Conservation (phyloP, 2,797 vertebrate genomes). For the Lates japonicus region DNA sequence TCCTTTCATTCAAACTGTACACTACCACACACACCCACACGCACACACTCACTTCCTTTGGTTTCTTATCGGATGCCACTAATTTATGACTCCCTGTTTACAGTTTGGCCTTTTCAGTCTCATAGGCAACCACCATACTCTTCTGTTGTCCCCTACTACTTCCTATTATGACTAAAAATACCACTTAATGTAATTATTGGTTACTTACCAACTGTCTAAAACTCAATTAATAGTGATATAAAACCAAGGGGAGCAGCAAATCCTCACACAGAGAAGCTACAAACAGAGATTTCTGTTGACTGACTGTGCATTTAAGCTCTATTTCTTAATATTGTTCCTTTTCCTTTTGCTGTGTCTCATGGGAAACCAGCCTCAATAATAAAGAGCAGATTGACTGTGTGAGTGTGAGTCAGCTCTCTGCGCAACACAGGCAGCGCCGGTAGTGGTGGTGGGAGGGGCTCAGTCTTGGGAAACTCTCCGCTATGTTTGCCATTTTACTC, state of each 20-base stretch:
- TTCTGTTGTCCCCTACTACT: neutral
- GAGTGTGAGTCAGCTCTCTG: conserved; percentile 29
- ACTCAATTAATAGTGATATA: neutral
- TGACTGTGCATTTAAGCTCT: neutral
- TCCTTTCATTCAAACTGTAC: conserved; percentile 27
- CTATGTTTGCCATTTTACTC: conserved; percentile 62
- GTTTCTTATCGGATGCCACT: neutral
- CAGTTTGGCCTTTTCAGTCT: conserved; percentile 27
- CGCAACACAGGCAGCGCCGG: neutral
- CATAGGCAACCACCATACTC: neutral
- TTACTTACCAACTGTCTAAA: neutral
- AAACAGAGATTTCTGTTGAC: neutral
- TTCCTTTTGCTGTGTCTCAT: conserved; percentile 12
- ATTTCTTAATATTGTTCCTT: neutral
- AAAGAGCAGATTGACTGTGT: conserved; percentile 43
- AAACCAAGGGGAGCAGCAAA: too few relatives aligned
- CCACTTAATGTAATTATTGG: neutral
- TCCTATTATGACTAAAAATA: neutral
- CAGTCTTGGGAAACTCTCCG: conserved; percentile 69
- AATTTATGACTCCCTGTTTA: conserved; percentile 29
- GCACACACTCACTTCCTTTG: neutral
- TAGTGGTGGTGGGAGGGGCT: neutral
- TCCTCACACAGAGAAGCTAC: too few relatives aligned
- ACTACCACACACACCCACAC: neutral
- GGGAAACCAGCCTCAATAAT: conserved; percentile 43